Percentiles rank a stretch among this genome's conserved stretches.
phyloP scores from a whole-genome alignment of 2,797 vertebrate species.

The Tamandua tetradactyla region DNA sequence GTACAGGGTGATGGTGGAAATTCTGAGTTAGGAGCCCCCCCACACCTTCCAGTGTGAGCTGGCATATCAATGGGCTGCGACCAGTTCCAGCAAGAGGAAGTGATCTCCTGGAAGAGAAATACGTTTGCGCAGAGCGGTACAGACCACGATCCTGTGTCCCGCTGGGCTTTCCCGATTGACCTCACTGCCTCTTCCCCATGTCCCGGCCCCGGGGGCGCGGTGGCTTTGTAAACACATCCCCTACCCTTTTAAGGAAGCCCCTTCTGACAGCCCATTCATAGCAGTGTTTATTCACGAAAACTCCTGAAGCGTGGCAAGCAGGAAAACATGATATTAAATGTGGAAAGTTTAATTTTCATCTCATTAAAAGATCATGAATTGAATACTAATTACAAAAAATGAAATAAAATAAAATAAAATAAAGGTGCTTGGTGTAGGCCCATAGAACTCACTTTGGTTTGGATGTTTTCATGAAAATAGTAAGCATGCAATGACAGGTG shows the following conservation, averaged over 20 bases:
- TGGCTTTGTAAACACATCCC: slow-evolving; percentile 89
- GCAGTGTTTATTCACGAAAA: slow-evolving; percentile 89
- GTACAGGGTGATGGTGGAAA: neutral
- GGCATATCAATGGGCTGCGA: neutral
- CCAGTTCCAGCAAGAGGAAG: neutral
- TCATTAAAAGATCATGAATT: slow-evolving; percentile 86
- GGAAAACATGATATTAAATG: slow-evolving; percentile 89
- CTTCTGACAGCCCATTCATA: slow-evolving; percentile 89
- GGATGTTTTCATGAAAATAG: neutral
- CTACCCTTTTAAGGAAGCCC: slow-evolving; percentile 85
- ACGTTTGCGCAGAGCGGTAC: rapidly evolving
- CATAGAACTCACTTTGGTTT: neutral
- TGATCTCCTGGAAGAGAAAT: neutral
- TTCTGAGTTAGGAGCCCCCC: neutral
- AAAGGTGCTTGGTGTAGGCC: neutral
- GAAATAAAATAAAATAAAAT: slow-evolving; percentile 58
- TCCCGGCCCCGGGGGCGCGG: slow-evolving; percentile 82
- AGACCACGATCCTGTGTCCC: rapidly evolving
- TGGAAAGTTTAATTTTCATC: slow-evolving; percentile 92
- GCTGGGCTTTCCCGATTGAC: too few relatives aligned
- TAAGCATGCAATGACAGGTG: neutral
- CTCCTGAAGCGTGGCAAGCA: slow-evolving; percentile 87
- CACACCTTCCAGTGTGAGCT: neutral
- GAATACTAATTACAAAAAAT: slow-evolving; percentile 86
- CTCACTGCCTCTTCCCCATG: too few relatives aligned